phyloP scores from a whole-genome alignment of 2,113 vertebrate species.

The Lutjanus erythropterus region DNA sequence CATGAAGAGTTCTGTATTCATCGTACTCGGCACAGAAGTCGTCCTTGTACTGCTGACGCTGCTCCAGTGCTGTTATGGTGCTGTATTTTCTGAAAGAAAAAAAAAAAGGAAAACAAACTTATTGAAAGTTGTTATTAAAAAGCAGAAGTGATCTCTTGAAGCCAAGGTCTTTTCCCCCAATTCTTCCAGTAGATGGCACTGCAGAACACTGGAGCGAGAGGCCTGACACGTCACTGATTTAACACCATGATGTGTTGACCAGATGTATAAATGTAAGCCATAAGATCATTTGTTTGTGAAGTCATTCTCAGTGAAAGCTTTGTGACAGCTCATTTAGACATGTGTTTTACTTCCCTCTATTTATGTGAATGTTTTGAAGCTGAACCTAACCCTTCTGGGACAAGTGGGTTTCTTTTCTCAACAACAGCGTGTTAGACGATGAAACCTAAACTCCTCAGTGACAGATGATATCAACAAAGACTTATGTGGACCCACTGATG shows the following conservation, averaged over 20 bases:
- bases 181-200: conserved; percentile 74
- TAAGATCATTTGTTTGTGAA: conserved; percentile 60
- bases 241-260: conserved; percentile 61
- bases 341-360: conserved; percentile 38
- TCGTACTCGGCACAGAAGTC: conserved; percentile 89
- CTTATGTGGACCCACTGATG: not conserved
- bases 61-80: conserved; percentile 80
- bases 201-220: conserved; percentile 18
- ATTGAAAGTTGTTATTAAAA: not conserved
- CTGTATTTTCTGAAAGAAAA: conserved; percentile 82
- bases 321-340: conserved; percentile 53
- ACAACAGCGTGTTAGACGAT: conserved; percentile 7
- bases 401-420: conserved; percentile 2
- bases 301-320: conserved; percentile 47
- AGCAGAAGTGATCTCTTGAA: not conserved
- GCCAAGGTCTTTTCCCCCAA: not conserved
- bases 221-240: conserved; percentile 40
- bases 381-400: conserved; percentile 30
- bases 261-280: conserved; percentile 71
- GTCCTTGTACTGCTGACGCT: conserved; percentile 86
- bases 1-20: conserved; percentile 85
- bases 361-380: conserved; percentile 52
- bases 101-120: not conserved
- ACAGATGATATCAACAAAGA: conserved; percentile 18
- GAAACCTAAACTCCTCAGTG: conserved; percentile 18